Percentiles rank a stretch among this genome's conserved stretches.
These are phyloP conservation scores for Bruchidius siliquastri DNA, from an alignment of 2,888 invertebrate species.

Conservation along the genomic window DNA sequence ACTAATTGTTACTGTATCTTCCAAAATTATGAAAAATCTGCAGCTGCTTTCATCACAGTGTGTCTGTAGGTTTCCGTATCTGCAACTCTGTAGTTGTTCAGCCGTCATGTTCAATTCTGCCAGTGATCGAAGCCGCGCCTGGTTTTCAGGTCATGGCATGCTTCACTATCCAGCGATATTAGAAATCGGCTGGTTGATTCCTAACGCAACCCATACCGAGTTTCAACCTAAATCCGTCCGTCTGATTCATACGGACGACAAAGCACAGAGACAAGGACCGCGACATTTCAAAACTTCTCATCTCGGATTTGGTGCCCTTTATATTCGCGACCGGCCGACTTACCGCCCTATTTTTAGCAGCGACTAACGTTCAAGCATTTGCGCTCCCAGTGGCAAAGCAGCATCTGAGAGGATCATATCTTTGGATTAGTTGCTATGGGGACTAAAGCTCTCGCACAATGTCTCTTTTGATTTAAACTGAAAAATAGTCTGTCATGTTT, in stretches of 20 bases:
- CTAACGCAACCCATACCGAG: neutral
- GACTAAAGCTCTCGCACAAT: neutral
- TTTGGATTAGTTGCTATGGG: neutral
- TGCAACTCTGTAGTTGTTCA: too few relatives aligned
- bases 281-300: neutral
- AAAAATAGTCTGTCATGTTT: too few relatives aligned
- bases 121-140: too few relatives aligned
- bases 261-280: neutral
- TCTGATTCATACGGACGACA: neutral
- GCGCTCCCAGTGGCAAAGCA: neutral
- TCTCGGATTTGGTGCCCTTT: neutral
- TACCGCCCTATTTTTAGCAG: neutral
- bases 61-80: too few relatives aligned
- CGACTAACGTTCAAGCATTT: neutral
- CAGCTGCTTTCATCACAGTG: too few relatives aligned
- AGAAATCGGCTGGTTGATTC: neutral
- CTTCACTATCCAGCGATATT: neutral
- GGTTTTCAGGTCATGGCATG: too few relatives aligned
- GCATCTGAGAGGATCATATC: neutral
- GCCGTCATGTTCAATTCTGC: too few relatives aligned
- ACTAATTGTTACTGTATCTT: too few relatives aligned
- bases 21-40: too few relatives aligned
- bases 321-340: neutral
- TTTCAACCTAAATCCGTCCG: neutral
- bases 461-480: neutral